A percentile compares a stretch with the other conserved stretches of the same genome.
These are phyloP conservation scores for Polymixis flavicincta DNA, from an alignment of 2,888 invertebrate genomes.

Conservation along the genomic window DNA sequence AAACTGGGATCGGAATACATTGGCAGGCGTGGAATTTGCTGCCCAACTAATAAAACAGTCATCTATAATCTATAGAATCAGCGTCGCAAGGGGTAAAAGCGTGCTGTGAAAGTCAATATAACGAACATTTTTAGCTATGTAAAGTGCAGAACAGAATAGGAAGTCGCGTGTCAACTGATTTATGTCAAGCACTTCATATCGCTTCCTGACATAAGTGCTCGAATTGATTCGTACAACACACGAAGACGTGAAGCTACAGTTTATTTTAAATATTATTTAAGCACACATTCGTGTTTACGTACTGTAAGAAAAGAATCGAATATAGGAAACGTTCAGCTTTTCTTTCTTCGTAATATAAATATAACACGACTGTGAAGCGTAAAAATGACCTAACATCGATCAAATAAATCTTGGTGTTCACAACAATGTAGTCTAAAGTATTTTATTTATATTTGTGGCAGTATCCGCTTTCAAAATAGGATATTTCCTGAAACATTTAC, in stretches of 20 bases:
- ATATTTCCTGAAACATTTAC: conserved; percentile 26
- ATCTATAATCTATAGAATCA: conserved; percentile 15
- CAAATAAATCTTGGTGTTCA: conserved; percentile 43
- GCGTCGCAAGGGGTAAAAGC: conserved; percentile 3
- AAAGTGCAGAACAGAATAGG: conserved; percentile 42
- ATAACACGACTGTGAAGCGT: conserved; percentile 33
- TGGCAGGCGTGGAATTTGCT: neutral
- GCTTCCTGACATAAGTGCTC: conserved; percentile 47
- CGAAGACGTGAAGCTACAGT: conserved; percentile 34
- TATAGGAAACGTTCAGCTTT: conserved; percentile 41
- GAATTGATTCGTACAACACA: conserved; percentile 53
- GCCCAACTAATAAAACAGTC: conserved; percentile 7
- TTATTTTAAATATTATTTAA: conserved; percentile 56
- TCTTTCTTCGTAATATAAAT: conserved; percentile 46
- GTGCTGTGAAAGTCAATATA: conserved; percentile 26
- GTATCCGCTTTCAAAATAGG: conserved; percentile 27
- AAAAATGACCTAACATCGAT: conserved; percentile 29
- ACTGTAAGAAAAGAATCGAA: conserved; percentile 43
- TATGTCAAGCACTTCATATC: conserved; percentile 52
- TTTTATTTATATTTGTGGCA: conserved; percentile 16
- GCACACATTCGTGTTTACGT: conserved; percentile 40
- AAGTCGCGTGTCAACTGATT: conserved; percentile 57
- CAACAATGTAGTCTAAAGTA: conserved; percentile 18
- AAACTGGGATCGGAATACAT: neutral
- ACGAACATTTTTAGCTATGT: conserved; percentile 18